Conservation (phyloP, 2,888 invertebrate genomes). For the Hemistola chrysoprasaria region DNA sequence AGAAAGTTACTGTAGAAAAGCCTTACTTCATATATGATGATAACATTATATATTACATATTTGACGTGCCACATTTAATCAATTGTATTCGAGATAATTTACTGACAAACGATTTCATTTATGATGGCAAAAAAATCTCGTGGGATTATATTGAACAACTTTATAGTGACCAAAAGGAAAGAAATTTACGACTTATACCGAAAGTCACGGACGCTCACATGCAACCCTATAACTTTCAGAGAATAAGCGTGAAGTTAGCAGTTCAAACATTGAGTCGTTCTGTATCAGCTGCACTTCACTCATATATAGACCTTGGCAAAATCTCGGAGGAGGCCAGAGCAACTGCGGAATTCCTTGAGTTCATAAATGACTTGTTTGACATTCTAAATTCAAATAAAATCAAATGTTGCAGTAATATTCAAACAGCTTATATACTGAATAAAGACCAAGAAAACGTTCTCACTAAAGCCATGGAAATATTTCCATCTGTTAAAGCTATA, state of each 20-base stretch:
- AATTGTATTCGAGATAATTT: slow-evolving; percentile 23
- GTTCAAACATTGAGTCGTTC: slow-evolving; percentile 22
- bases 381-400: slow-evolving; percentile 24
- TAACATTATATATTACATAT: slow-evolving; percentile 26
- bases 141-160: slow-evolving; percentile 27
- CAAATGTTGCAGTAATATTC: slow-evolving; percentile 9
- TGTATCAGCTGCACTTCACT: slow-evolving; percentile 18
- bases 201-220: slow-evolving; percentile 31
- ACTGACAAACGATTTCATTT: slow-evolving; percentile 11
- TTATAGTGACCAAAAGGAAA: slow-evolving; percentile 20
- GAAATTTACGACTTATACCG: slow-evolving; percentile 22
- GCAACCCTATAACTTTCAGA: slow-evolving; percentile 28
- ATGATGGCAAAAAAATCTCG: slow-evolving; percentile 19
- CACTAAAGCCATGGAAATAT: slow-evolving; percentile 6
- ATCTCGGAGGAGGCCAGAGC: slow-evolving; percentile 17
- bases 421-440: slow-evolving; percentile 14
- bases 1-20: slow-evolving; percentile 25
- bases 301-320: slow-evolving; percentile 15
- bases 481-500: slow-evolving; percentile 5
- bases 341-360: slow-evolving; percentile 21
- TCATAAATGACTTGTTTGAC: slow-evolving; percentile 26
- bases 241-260: slow-evolving; percentile 25
- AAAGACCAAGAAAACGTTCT: slow-evolving; percentile 1
- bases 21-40: slow-evolving; percentile 25
- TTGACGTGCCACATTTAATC: slow-evolving; percentile 30